Percentiles rank a stretch among this genome's conserved stretches.
Evolutionary conservation across 2,888 invertebrate species (phyloP).

Genomic region (Tinea trinotella): DNA sequence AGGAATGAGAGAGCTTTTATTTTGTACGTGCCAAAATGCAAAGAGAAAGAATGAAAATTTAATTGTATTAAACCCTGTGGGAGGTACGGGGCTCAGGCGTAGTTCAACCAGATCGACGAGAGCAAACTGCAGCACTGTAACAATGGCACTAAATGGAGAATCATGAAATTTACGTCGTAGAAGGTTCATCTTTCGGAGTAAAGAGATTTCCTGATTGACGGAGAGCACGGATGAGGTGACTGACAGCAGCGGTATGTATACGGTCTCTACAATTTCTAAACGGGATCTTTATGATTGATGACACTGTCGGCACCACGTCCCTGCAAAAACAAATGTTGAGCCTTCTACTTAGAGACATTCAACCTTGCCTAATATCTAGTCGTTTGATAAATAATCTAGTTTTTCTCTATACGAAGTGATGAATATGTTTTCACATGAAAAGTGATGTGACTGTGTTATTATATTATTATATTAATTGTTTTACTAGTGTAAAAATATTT

Average conservation of each 20-base stretch:
- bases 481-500: background rate
- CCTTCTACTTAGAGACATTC: background rate
- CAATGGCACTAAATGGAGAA: constrained; percentile 62
- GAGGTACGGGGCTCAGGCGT: constrained; percentile 49
- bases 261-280: constrained; percentile 53
- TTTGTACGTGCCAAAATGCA: constrained; percentile 65
- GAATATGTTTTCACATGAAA: background rate
- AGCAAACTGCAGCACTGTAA: constrained; percentile 70
- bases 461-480: background rate
- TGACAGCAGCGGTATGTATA: constrained; percentile 57
- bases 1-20: constrained; percentile 86
- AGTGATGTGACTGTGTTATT: background rate
- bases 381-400: background rate
- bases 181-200: constrained; percentile 51
- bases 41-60: constrained; percentile 57
- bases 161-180: constrained; percentile 62
- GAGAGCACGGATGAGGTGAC: constrained; percentile 65
- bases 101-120: constrained; percentile 68
- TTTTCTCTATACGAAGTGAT: background rate
- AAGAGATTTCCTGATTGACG: constrained; percentile 66
- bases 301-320: background rate
- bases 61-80: constrained; percentile 57
- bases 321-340: background rate
- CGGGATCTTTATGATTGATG: constrained; percentile 49
- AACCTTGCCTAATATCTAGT: constrained; percentile 2